Evolutionary conservation across 2,113 vertebrate species (phyloP).

Genomic region (Panurus biarmicus): DNA sequence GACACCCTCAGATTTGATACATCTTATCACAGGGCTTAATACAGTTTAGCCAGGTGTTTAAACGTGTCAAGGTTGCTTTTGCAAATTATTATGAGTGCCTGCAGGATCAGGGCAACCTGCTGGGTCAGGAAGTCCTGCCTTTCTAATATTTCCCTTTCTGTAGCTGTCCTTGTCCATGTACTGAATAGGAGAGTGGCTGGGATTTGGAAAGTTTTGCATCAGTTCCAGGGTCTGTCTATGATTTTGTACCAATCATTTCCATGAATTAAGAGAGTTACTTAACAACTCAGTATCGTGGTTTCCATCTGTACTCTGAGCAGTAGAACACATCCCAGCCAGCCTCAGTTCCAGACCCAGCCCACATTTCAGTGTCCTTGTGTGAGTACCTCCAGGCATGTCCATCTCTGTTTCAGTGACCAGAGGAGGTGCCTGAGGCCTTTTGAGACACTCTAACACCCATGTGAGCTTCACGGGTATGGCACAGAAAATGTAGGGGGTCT

Average conservation of each 20-base stretch:
- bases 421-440: background rate
- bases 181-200: background rate
- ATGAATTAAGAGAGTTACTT: background rate
- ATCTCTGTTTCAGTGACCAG: background rate
- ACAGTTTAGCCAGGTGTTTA: no score
- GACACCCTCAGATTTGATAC: no score
- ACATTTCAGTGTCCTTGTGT: background rate
- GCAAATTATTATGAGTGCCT: background rate
- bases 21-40: no score
- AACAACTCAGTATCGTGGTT: accelerated
- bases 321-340: background rate
- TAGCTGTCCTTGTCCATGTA: background rate
- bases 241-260: background rate
- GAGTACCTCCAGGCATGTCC: background rate
- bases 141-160: background rate
- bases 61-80: background rate
- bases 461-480: background rate
- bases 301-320: background rate
- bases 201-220: background rate
- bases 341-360: background rate
- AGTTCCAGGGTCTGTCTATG: background rate
- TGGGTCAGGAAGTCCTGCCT: background rate
- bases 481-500: background rate
- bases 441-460: background rate
- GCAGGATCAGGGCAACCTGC: background rate